Percentiles rank a stretch among this genome's conserved stretches.
phyloP scores from a whole-genome alignment of 2,797 vertebrate genomes.

The Eidolon dupreanum region DNA sequence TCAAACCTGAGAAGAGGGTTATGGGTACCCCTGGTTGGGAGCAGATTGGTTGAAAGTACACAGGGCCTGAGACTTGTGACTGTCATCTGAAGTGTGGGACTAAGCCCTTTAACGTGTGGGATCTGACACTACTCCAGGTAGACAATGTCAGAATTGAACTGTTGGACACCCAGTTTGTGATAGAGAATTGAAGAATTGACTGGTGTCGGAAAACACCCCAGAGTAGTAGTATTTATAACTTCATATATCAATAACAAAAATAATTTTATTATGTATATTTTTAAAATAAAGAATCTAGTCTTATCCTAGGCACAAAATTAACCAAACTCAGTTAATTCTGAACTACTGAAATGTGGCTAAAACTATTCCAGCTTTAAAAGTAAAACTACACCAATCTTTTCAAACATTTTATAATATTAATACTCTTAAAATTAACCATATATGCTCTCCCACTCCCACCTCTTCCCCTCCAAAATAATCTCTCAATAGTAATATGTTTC shows the following conservation, averaged over 20 bases:
- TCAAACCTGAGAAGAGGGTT: background rate
- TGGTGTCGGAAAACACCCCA: background rate
- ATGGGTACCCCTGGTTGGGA: background rate
- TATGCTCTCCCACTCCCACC: background rate
- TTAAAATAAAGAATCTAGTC: background rate
- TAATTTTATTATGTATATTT: background rate
- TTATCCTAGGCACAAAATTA: background rate
- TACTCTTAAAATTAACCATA: background rate
- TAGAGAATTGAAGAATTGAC: background rate
- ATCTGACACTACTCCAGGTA: background rate
- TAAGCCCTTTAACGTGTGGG: background rate
- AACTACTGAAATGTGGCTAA: background rate
- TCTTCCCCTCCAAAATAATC: background rate
- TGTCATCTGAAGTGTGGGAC: background rate
- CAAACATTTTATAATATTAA: background rate
- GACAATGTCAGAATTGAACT: background rate
- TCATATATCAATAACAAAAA: background rate
- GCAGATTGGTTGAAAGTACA: background rate
- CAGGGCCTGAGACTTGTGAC: background rate
- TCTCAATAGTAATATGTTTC: background rate
- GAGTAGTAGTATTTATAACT: background rate
- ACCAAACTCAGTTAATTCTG: background rate
- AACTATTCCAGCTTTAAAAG: background rate
- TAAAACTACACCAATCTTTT: background rate
- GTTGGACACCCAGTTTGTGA: background rate